phyloP scores from a whole-genome alignment of 2,113 vertebrate species.

The Laticauda colubrina region DNA sequence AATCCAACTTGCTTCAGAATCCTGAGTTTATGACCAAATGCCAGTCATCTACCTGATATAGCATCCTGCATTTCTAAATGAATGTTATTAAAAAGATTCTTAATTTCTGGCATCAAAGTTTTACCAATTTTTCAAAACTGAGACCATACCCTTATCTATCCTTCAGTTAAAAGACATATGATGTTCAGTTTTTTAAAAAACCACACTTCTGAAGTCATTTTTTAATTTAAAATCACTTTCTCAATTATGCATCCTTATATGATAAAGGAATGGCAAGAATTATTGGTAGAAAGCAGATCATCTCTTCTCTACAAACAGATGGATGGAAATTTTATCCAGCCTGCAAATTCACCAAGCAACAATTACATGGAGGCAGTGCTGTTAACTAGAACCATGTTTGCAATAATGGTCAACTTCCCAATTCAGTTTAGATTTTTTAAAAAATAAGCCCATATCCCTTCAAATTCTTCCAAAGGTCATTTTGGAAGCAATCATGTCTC shows the following conservation, averaged over 20 bases:
- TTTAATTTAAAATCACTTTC: not conserved
- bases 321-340: not conserved
- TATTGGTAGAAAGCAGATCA: not conserved
- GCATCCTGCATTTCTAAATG: not conserved
- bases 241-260: not conserved
- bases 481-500: not conserved
- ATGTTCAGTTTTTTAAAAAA: not conserved
- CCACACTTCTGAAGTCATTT: not conserved
- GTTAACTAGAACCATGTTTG: not conserved
- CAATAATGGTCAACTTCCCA: not conserved
- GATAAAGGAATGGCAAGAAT: not conserved
- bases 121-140: not conserved
- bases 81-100: not conserved
- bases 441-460: not conserved
- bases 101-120: not conserved
- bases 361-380: not conserved
- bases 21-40: not conserved
- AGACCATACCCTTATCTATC: not conserved
- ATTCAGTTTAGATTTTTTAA: not conserved
- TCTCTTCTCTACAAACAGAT: not conserved
- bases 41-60: not conserved
- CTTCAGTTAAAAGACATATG: not conserved
- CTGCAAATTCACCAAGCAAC: not conserved
- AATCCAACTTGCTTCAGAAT: not conserved
- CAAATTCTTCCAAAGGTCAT: not conserved